Evolutionary conservation across 2,888 invertebrate species (phyloP), one percentile per base, ranked within the genome.

Genomic region (Scaeva pyrastri): DNA sequence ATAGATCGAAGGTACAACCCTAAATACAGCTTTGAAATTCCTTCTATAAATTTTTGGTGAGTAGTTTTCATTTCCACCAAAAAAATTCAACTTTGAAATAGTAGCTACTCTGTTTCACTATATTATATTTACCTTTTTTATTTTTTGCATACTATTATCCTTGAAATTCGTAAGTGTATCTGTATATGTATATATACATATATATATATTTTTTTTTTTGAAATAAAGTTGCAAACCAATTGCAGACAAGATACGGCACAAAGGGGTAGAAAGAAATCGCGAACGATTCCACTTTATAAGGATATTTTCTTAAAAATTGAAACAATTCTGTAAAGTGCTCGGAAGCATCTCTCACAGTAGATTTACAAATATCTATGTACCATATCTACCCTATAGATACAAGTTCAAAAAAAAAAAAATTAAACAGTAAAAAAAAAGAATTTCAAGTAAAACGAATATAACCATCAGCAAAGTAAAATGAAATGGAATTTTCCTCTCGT

Each of bases 241-340:
- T 23, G 64, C 43, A 64, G 45, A 16, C 21, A 23, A 50, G 36
- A 71, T 31, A 31, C 14, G 41, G 12, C 26, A 56, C 11, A 41
- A 66, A 66, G 50, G 50, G 50, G 66, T 36, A 60, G 31, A 31
- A 31, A 31, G 31, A 64, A 76, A 81, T 82, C 82, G 73, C 73
- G 70, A 82, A 77, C 86, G 76, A 77, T 86, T 77, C 70, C 70
- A 82, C 77, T 86, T 77, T 82, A 82, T 86, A 86, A 86, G 86
- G 81, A 86, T 81, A 82, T 82, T 82, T 86, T 82, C 86, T 77
- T 86, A 70, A 82, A 86, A 86, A 86, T 82, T 86, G 86, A 86
- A 86, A 86, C 86, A 86, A 86, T 86, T 77, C 77, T 86, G 86
- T 74, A 82, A 70, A 86, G 86, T 86, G 86, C 86, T 86, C 70